Evolutionary conservation across 2,113 vertebrate species (phyloP).

Genomic region (Microtus ochrogaster): DNA sequence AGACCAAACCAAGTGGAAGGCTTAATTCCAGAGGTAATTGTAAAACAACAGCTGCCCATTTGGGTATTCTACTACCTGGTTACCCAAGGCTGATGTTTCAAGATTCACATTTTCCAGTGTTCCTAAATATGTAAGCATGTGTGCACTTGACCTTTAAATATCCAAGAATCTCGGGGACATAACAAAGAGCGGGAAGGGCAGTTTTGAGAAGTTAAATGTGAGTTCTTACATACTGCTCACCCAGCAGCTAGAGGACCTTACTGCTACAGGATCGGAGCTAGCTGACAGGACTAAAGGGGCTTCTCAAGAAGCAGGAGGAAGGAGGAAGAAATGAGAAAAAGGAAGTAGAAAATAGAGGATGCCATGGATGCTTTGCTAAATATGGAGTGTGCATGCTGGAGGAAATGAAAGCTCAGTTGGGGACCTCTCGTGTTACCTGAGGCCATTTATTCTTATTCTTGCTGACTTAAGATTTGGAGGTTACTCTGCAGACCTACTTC

Average conservation of each 20-base stretch:
- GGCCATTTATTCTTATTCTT: background rate
- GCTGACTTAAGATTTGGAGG: background rate
- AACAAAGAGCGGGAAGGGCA: background rate
- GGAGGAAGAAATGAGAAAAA: background rate
- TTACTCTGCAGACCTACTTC: background rate
- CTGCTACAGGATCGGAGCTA: background rate
- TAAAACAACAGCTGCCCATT: background rate
- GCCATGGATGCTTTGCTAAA: background rate
- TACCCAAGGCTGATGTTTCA: background rate
- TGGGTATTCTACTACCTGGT: background rate
- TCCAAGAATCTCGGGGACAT: background rate
- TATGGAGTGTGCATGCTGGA: background rate
- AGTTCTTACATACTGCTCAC: background rate
- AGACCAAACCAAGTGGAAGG: background rate
- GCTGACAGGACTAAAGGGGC: background rate
- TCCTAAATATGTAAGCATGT: background rate
- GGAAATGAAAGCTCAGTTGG: rapidly evolving
- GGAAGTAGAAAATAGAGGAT: background rate
- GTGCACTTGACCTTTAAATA: background rate
- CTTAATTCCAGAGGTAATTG: background rate
- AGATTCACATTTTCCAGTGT: background rate
- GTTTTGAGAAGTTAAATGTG: background rate
- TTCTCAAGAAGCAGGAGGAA: background rate
- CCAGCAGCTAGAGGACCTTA: background rate
- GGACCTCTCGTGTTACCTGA: background rate